Conservation (phyloP, 2,113 vertebrate species). For the Trachemys scripta region DNA sequence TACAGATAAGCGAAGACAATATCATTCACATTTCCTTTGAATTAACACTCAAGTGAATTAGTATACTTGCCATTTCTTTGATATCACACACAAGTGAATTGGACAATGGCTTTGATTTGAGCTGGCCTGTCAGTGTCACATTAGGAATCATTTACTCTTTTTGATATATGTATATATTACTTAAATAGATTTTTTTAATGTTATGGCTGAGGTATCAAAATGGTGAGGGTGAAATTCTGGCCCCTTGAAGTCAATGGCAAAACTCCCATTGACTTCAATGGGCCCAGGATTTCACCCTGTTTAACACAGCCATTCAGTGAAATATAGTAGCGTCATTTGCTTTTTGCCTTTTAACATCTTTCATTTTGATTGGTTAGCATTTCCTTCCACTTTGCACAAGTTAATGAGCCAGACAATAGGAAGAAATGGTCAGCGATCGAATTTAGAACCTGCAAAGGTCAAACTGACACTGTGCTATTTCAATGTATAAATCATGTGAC, state of each 20-base stretch:
- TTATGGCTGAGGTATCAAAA: not conserved
- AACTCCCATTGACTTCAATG: not conserved
- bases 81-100: not conserved
- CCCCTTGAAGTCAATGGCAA: not conserved
- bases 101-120: not conserved
- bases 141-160: not conserved
- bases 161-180: not conserved
- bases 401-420: not conserved
- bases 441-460: not conserved
- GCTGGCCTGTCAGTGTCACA: not conserved
- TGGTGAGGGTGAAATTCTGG: not conserved
- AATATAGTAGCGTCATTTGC: fast-evolving
- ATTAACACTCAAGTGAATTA: not conserved
- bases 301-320: not conserved
- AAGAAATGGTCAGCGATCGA: not conserved
- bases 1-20: not conserved
- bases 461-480: not conserved
- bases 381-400: not conserved
- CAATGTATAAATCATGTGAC: not conserved
- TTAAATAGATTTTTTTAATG: not conserved
- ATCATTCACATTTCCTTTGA: not conserved
- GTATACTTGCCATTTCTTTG: not conserved
- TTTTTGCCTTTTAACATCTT: not conserved
- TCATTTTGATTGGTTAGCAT: not conserved
- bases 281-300: not conserved